Conservation (phyloP, 1,140 invertebrate species). For the Drosophila eugracilis region DNA sequence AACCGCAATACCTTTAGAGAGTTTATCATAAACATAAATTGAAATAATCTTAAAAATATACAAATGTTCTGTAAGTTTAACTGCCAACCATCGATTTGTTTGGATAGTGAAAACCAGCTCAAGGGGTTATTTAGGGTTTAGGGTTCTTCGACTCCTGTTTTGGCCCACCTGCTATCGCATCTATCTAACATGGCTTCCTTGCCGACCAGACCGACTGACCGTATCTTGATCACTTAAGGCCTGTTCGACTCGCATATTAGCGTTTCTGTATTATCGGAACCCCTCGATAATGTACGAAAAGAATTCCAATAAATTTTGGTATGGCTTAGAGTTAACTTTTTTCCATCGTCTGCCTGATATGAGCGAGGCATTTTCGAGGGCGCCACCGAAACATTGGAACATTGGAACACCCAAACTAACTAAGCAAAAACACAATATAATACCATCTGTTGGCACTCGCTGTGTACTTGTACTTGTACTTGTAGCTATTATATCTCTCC, state of each 20-base stretch:
- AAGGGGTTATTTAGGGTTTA: constrained; percentile 5
- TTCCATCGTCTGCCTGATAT: constrained; percentile 24
- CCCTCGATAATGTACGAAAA: constrained; percentile 40
- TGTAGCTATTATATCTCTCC: constrained; percentile 41
- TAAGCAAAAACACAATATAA: constrained; percentile 15
- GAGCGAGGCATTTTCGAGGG: constrained; percentile 22
- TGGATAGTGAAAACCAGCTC: constrained; percentile 1
- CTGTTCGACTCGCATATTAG: constrained; percentile 61
- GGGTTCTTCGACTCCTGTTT: neutral
- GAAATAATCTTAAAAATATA: too few relatives aligned
- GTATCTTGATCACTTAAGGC: constrained; percentile 72
- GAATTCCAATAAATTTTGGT: constrained; percentile 53
- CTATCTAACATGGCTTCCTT: constrained; percentile 7
- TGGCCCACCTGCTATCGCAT: constrained; percentile 13
- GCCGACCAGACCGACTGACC: neutral
- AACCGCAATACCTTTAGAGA: neutral
- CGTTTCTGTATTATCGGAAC: constrained; percentile 46
- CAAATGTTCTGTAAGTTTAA: neutral
- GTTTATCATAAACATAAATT: too few relatives aligned
- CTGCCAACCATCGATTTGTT: constrained; percentile 9
- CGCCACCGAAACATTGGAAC: constrained; percentile 14
- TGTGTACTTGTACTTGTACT: constrained; percentile 44
- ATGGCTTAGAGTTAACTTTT: constrained; percentile 27
- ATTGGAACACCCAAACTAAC: neutral
- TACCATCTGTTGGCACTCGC: constrained; percentile 44